phyloP scores from a whole-genome alignment of 1,140 invertebrate genomes.

The Andricus grossulariae region DNA sequence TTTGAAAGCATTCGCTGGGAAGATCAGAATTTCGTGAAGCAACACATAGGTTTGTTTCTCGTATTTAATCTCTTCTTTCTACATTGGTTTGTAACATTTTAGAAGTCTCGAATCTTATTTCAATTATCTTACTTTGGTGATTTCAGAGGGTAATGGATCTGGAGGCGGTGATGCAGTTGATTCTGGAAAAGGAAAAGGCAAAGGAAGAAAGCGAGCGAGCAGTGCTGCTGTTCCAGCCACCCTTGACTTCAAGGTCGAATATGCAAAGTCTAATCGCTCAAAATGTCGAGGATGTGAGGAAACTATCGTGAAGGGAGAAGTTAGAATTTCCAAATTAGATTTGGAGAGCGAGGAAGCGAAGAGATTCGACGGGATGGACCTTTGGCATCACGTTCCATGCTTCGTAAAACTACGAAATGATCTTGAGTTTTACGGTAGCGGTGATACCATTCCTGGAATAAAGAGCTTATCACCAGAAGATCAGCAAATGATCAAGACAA shows the following conservation, averaged over 20 bases:
- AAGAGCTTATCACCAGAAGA: conserved; percentile 85
- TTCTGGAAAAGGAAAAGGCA: conserved; percentile 66
- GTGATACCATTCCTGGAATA: conserved; percentile 85
- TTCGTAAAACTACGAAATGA: conserved; percentile 88
- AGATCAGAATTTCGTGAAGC: conserved; percentile 90
- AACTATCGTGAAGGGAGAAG: conserved; percentile 89
- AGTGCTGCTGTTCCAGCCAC: conserved; percentile 48
- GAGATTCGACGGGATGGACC: conserved; percentile 86
- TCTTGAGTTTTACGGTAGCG: conserved; percentile 85
- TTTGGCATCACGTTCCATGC: conserved; percentile 96
- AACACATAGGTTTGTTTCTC: conserved; percentile 80
- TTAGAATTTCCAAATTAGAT: conserved; percentile 91
- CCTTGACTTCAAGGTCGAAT: conserved; percentile 88
- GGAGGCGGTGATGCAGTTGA: conserved; percentile 34
- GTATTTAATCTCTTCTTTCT: conserved; percentile 30
- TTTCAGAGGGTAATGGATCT: conserved; percentile 38
- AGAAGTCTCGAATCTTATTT: conserved; percentile 13
- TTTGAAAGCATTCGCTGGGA: conserved; percentile 89
- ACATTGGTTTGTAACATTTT: conserved; percentile 29
- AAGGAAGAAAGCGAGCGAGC: conserved; percentile 42
- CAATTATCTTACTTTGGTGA: conserved; percentile 9
- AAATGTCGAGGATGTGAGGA: conserved; percentile 90
- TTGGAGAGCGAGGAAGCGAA: conserved; percentile 87
- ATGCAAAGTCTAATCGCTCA: conserved; percentile 91
- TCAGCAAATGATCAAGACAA: conserved; percentile 81